A percentile compares a stretch with the other conserved stretches of the same genome.
phyloP scores from a whole-genome alignment of 2,888 invertebrate species.

The Drosophila niveifrons region DNA sequence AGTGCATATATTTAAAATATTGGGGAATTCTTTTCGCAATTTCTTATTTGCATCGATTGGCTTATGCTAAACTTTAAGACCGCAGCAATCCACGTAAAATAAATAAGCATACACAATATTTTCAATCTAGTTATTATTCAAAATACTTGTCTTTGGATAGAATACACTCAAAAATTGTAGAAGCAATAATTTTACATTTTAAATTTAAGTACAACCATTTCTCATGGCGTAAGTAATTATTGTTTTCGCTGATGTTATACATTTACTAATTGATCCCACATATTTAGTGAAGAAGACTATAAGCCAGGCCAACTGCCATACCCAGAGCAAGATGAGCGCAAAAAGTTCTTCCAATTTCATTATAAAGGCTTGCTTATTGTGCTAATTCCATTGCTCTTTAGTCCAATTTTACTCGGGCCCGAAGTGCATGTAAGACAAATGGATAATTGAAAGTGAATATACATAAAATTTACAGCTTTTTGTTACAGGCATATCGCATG shows the following conservation, averaged over 20 bases:
- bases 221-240: background rate
- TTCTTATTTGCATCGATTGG: background rate
- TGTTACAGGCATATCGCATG: conserved; percentile 49
- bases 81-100: background rate
- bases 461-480: background rate
- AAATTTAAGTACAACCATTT: background rate
- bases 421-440: conserved; percentile 36
- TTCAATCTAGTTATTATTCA: background rate
- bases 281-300: conserved; percentile 35
- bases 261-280: background rate
- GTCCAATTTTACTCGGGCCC: conserved; percentile 40
- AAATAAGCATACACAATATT: background rate
- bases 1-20: no score
- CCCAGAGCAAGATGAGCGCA: conserved; percentile 52
- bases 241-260: background rate
- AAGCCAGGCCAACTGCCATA: conserved; percentile 56
- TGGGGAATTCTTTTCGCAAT: no score
- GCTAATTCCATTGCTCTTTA: conserved; percentile 45
- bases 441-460: no score
- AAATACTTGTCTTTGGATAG: background rate
- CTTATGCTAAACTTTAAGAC: background rate
- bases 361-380: conserved; percentile 61
- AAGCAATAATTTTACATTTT: background rate
- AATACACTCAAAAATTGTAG: background rate
- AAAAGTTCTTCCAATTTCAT: conserved; percentile 57